Evolutionary conservation across 2,888 invertebrate genomes (phyloP), one percentile per base, ranked within the genome.

Genomic region (Branchinecta sandiegonensis): DNA sequence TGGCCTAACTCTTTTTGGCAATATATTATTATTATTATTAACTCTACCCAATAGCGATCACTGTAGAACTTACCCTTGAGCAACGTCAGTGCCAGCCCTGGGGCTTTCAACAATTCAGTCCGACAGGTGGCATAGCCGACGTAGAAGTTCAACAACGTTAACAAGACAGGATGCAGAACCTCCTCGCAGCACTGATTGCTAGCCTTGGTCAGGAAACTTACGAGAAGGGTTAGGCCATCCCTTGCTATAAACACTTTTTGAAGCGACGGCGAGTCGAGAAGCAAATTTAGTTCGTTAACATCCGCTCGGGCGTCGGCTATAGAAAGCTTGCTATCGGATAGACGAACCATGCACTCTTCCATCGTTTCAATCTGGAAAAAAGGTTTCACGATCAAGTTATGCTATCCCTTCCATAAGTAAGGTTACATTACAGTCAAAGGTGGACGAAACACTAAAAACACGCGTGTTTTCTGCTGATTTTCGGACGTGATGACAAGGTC

Each of bases 221-320:
- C 17, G n/a, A 56, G 56, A n/a, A 56, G 17, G 56, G 56, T 14
- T n/a, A 56, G 17, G 11, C 56, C 56, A 8, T 17, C 56, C n/a
- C 56, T n/a, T 56, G 56, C n/a, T 56, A 56, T 14, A 10, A 56
- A 56, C 17, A 56, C 56, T 56, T 56, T 56, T 10, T 56, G 56
- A 8, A 56, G 56, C 17, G n/a, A n/a, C 17, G 56, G 56, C n/a
- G 56, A 56, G 17, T 56, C 56, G 8, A 56, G 17, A 17, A 56
- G 56, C 17, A 56, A 14, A n/a, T 56, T n/a, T 14, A 56, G 56
- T 1, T 56, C 56, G 56, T 56, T 56, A 14, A 56, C 8, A 56
- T n/a, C 56, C 1, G 56, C 56, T 56, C 56, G 8, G n/a, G n/a
- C 17, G n/a, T 56, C 14, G 8, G 56, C 56, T 17, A 10, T 5